A percentile compares a stretch with the other conserved stretches of the same genome.
Evolutionary conservation across 2,113 vertebrate genomes (phyloP).

Genomic region (Phoenicopterus ruber): DNA sequence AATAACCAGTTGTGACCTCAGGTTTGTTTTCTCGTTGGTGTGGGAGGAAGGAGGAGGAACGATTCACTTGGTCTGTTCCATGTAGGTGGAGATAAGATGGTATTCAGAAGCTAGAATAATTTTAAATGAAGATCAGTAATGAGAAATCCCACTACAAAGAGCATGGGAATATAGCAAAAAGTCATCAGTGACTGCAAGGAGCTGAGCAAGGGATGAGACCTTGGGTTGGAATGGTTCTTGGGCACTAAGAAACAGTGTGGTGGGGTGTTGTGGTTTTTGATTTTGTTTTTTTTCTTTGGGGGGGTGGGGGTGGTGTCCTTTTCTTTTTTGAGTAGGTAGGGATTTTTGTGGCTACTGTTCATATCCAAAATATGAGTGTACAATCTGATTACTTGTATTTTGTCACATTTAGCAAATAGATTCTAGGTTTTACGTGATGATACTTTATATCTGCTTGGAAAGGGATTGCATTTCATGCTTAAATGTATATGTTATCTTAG

Average conservation of each 20-base stretch:
- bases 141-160: background rate
- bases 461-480: background rate
- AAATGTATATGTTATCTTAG: background rate
- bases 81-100: background rate
- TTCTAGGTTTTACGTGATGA: background rate
- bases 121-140: background rate
- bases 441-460: background rate
- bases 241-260: background rate
- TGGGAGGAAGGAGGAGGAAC: background rate
- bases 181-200: background rate
- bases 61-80: background rate
- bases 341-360: background rate
- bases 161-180: background rate
- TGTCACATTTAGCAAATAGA: background rate
- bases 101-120: background rate
- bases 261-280: background rate
- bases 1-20: background rate
- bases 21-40: background rate
- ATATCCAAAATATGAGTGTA: background rate
- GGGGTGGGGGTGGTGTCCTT: fast-evolving
- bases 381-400: background rate
- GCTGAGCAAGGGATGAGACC: background rate
- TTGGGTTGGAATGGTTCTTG: background rate
- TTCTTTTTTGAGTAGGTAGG: background rate
- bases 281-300: background rate